phyloP scores from a whole-genome alignment of 2,888 invertebrate genomes.

The Girardia tigrina region DNA sequence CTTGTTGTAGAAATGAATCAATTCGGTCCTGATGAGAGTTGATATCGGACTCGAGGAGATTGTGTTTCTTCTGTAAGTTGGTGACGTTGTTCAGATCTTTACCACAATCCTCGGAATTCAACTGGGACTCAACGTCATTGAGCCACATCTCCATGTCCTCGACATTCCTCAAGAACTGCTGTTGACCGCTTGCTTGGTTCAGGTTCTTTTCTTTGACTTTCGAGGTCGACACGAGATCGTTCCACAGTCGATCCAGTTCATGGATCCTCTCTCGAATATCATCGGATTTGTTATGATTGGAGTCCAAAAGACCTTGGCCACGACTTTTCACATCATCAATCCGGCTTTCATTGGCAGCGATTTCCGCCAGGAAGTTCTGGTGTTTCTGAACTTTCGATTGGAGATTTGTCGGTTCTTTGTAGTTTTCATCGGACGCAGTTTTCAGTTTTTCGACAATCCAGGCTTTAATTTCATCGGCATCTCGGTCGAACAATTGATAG shows the following conservation, averaged over 20 bases:
- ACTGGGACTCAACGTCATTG: slow-evolving; percentile 59
- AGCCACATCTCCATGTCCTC: slow-evolving; percentile 97
- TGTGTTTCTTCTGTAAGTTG: slow-evolving; percentile 95
- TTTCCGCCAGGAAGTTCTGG: slow-evolving; percentile 91
- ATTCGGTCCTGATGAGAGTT: slow-evolving; percentile 87
- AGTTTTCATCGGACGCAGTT: slow-evolving; percentile 55
- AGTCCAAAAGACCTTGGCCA: slow-evolving; percentile 71
- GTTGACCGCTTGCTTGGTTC: slow-evolving; percentile 78
- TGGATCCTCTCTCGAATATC: slow-evolving; percentile 59
- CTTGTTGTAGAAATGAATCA: slow-evolving; percentile 72
- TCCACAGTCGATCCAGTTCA: slow-evolving; percentile 81
- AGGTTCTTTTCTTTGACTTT: slow-evolving; percentile 62
- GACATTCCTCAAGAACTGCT: slow-evolving; percentile 90
- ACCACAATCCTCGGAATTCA: slow-evolving; percentile 86
- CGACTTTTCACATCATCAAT: slow-evolving; percentile 82
- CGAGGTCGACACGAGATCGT: slow-evolving; percentile 71
- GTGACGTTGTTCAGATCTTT: slow-evolving; percentile 90
- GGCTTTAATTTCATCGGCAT: slow-evolving; percentile 94
- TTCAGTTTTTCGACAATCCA: slow-evolving; percentile 98
- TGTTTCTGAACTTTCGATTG: slow-evolving; percentile 77
- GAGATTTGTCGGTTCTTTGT: slow-evolving; percentile 44
- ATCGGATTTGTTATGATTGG: slow-evolving; percentile 74
- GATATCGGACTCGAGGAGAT: slow-evolving; percentile 83
- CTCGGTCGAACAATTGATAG: slow-evolving; percentile 89
- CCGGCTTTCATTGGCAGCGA: slow-evolving; percentile 82